These are phyloP conservation scores for Apamea monoglypha DNA, from an alignment of 2,888 invertebrate species.

Conservation along the genomic window DNA sequence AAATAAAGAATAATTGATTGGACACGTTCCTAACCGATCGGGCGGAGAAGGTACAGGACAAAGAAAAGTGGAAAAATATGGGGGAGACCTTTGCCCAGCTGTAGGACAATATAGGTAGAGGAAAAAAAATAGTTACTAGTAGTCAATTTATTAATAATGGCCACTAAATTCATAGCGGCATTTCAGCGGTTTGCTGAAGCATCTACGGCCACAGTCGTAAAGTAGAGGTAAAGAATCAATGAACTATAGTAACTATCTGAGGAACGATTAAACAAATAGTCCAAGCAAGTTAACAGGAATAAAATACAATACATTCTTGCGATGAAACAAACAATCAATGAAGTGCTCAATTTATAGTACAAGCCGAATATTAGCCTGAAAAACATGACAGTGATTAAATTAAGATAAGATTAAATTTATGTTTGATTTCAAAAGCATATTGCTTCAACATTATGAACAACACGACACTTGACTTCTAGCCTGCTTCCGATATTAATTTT, in stretches of 20 bases:
- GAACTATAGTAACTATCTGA: too few relatives aligned
- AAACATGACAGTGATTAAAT: constrained; percentile 5
- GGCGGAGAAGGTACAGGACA: too few relatives aligned
- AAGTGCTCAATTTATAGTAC: constrained; percentile 10
- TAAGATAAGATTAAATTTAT: not conserved
- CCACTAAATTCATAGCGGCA: too few relatives aligned
- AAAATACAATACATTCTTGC: constrained; percentile 4
- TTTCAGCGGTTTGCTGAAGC: not conserved
- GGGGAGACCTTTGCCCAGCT: too few relatives aligned
- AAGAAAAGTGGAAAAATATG: too few relatives aligned
- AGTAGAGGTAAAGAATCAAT: not conserved
- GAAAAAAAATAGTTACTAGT: too few relatives aligned
- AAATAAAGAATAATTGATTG: too few relatives aligned
- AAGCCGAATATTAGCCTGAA: not conserved
- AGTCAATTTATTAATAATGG: too few relatives aligned
- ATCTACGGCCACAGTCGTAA: not conserved
- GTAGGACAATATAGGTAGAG: too few relatives aligned
- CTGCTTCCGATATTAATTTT: not conserved
- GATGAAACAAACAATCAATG: not conserved
- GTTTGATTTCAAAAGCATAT: not conserved
- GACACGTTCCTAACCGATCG: too few relatives aligned
- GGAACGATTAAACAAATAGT: too few relatives aligned
- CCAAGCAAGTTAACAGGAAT: not conserved
- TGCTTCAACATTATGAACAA: not conserved
- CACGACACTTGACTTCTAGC: not conserved